Evolutionary conservation across 2,113 vertebrate genomes (phyloP).

Genomic region (Halcyon senegalensis): DNA sequence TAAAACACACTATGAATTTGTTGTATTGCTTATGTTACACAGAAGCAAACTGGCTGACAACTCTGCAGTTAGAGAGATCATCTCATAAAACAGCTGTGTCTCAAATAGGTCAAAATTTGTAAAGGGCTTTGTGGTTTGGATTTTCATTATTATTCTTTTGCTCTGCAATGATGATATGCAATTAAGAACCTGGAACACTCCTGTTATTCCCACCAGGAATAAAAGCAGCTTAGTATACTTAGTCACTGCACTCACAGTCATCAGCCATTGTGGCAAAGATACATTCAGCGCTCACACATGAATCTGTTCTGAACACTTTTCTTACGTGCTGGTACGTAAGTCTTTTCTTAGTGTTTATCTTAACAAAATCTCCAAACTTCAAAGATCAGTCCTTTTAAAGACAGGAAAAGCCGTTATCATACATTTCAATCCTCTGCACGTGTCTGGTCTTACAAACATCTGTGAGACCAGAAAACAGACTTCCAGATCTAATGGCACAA

Average conservation of each 20-base stretch:
- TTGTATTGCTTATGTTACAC: background rate
- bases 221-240: background rate
- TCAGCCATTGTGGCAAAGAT: background rate
- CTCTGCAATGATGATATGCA: background rate
- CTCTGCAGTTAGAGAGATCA: background rate
- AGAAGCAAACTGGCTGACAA: background rate
- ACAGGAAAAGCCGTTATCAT: background rate
- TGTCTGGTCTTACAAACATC: background rate
- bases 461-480: background rate
- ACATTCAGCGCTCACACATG: background rate
- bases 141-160: background rate
- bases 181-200: background rate
- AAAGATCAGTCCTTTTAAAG: background rate
- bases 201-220: background rate
- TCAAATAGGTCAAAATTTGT: background rate
- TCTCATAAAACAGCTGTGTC: background rate
- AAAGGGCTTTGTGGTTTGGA: background rate
- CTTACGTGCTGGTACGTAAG: background rate
- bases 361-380: background rate
- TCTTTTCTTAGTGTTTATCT: background rate
- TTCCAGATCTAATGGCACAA: background rate
- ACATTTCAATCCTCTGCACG: background rate
- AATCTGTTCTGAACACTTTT: background rate
- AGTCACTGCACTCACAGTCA: background rate
- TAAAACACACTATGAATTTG: constrained; percentile 27